Base-by-base conservation (phyloP, 92 coral and sea anemone genomes). In the Bergia puertoricense region DNA sequence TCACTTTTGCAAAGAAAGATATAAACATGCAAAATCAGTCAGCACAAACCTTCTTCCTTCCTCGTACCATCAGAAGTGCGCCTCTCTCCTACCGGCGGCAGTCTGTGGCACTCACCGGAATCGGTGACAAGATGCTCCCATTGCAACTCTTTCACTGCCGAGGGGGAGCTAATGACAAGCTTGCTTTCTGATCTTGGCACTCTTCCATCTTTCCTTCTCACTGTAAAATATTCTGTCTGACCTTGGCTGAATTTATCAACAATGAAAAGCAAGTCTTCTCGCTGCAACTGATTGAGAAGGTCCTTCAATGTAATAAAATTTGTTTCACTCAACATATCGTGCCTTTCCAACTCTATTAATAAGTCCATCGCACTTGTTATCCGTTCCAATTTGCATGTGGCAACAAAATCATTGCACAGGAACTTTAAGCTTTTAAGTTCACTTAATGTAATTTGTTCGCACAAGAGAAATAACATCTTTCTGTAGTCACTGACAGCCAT, bases 401-500 rank as follows among this genome's bases (percentile, higher is more conserved):
- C 5, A 65, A 83, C 46, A 30, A 83, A 16, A 51, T 83, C 78
- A 10, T 0, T 41, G 54, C 86, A 69, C 20, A 83, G 48, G 67
- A 69, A 83, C 74, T 69, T 83, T 76, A 83, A 30, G 0, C 67
- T 46, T 71, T 83, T 20, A 1, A 83, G 42, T 50, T 83, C 86
- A 22, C 46, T 36, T 48, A 62, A 40, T 1, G 67, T 69, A 10
- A 83, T 83, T 69, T 83, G 45, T 16, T 43, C 68, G 0, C 42
- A 45, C 14, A 83, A 67, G 7, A 38, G 43, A 51, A 42, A 46
- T 3, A 83, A 22, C 86, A 83, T 83, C 62, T 83, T 83, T 20
- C 86, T 69, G 30, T 83, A 83, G 45, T 83, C 43, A 20, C 79
- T 83, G 11, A 83, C 43, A n/a, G 78, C 86, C 86, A 83, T 83